Percentiles rank a stretch among this genome's conserved stretches.
These are phyloP conservation scores for Malthinus seriepunctatus DNA, from an alignment of 2,888 invertebrate genomes.

Conservation along the genomic window DNA sequence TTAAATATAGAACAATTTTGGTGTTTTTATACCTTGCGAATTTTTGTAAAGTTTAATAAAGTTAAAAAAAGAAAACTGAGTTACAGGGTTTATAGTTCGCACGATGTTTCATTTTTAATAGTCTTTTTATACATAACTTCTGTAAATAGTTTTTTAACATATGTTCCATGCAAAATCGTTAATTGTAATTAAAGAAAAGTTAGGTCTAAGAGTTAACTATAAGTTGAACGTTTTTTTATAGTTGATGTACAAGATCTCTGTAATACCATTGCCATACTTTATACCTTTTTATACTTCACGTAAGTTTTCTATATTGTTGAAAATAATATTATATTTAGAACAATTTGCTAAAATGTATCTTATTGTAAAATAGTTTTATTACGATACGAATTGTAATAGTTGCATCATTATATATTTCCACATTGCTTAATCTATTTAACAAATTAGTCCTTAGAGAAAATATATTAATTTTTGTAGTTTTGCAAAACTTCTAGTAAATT, in stretches of 20 bases:
- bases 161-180: conserved; percentile 23
- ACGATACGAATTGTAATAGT: conserved; percentile 7
- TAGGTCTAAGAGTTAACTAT: conserved; percentile 23
- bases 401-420: conserved; percentile 1
- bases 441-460: conserved; percentile 1
- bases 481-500: conserved; percentile 6
- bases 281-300: conserved; percentile 28
- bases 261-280: conserved; percentile 49
- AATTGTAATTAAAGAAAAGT: conserved; percentile 19
- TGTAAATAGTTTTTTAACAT: conserved; percentile 18
- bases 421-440: conserved; percentile 8
- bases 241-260: conserved; percentile 46
- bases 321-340: conserved; percentile 18
- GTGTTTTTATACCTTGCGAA: conserved; percentile 29
- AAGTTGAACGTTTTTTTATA: conserved; percentile 21
- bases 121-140: conserved; percentile 18
- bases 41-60: conserved; percentile 29
- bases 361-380: conserved; percentile 15
- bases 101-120: conserved; percentile 18
- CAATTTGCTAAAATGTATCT: conserved; percentile 7
- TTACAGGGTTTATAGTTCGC: conserved; percentile 28
- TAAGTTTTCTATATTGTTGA: conserved; percentile 25
- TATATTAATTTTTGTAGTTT: conserved; percentile 7
- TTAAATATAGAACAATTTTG: conserved; percentile 26
- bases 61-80: conserved; percentile 19